A percentile compares a stretch with the other conserved stretches of the same genome.
Evolutionary conservation across 2,113 vertebrate genomes (phyloP).

Genomic region (Semicossyphus pulcher): DNA sequence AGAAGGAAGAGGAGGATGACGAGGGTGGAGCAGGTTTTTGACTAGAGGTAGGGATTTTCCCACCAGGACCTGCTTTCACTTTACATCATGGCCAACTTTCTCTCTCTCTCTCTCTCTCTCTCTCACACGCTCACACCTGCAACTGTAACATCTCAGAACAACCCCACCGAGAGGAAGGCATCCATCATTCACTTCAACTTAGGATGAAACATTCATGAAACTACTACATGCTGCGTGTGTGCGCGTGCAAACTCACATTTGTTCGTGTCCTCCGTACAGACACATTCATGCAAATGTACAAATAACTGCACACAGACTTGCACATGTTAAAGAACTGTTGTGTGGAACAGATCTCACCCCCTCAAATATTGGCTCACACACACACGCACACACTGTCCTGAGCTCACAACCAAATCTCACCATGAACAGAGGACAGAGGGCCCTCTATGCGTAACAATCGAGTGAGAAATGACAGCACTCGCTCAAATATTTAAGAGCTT

Average conservation of each 20-base stretch:
- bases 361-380: constrained; percentile 30
- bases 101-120: constrained; percentile 24
- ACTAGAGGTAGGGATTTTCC: constrained; percentile 77
- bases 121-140: constrained; percentile 46
- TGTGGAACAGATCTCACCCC: constrained; percentile 25
- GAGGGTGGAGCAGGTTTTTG: constrained; percentile 35
- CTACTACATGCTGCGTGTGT: too few relatives aligned
- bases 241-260: too few relatives aligned
- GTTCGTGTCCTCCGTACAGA: neutral
- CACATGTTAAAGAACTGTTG: constrained; percentile 23
- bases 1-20: neutral
- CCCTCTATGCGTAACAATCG: constrained; percentile 66
- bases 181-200: constrained; percentile 44
- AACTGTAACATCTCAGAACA: constrained; percentile 34
- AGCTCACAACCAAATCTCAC: constrained; percentile 24
- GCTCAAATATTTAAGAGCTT: constrained; percentile 75
- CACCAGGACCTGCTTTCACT: constrained; percentile 27
- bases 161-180: constrained; percentile 18
- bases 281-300: neutral
- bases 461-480: constrained; percentile 78
- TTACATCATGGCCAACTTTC: neutral
- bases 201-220: constrained; percentile 40
- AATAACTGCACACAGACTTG: constrained; percentile 8
- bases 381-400: constrained; percentile 16
- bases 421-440: constrained; percentile 61